A percentile compares a stretch with the other conserved stretches of the same genome.
Conservation (phyloP, 2,113 vertebrate species). For the Nothobranchius furzeri region DNA sequence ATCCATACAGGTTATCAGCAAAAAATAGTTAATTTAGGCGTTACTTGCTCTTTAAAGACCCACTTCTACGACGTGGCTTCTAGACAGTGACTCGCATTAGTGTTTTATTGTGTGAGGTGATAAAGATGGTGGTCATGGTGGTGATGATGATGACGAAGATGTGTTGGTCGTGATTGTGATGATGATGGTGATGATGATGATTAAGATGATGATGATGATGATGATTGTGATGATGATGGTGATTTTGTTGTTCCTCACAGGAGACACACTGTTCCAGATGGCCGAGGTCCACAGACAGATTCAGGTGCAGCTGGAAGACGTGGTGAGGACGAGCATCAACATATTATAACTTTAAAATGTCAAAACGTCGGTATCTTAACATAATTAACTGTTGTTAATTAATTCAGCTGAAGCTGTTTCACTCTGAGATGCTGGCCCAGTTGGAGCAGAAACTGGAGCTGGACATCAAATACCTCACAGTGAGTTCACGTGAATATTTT, state of each 20-base stretch:
- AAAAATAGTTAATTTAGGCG: no score
- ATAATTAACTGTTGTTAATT: neutral
- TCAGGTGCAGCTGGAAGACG: constrained; percentile 86
- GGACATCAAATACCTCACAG: constrained; percentile 86
- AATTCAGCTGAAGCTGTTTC: constrained; percentile 84
- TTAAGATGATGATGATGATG: no score
- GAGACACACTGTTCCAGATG: constrained; percentile 88
- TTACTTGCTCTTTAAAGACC: no score
- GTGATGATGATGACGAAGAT: no score
- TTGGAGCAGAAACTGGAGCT: constrained; percentile 87
- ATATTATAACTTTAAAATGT: neutral
- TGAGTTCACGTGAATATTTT: constrained; percentile 26
- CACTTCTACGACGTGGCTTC: no score
- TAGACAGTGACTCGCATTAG: no score
- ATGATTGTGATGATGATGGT: no score
- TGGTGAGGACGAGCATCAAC: constrained; percentile 70
- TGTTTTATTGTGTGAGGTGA: no score
- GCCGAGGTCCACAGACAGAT: constrained; percentile 88
- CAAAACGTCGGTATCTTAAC: neutral
- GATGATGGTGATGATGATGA: no score
- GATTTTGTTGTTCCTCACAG: constrained; percentile 57
- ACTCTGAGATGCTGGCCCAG: constrained; percentile 85
- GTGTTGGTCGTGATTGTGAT: no score
- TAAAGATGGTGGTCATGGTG: no score
- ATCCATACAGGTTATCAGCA: no score